These are phyloP conservation scores for Piscicola geometra DNA, from an alignment of 2,888 invertebrate species.

Conservation along the genomic window DNA sequence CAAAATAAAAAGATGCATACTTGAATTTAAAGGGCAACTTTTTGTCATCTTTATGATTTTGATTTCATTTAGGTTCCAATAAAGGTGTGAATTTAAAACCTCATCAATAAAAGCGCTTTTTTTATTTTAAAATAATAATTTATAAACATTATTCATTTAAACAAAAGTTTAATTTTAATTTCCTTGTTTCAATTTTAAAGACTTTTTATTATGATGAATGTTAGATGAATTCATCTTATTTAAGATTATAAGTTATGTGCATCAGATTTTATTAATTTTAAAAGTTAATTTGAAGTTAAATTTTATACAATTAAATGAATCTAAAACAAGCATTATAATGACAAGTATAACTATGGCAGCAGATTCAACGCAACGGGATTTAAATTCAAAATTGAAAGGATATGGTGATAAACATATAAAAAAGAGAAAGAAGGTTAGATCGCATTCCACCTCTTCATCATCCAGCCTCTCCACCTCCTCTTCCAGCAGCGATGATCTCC, in stretches of 20 bases:
- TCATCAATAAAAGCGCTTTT: not conserved
- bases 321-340: slow-evolving; percentile 27
- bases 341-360: slow-evolving; percentile 38
- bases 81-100: not conserved
- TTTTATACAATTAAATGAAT: too few species aligned
- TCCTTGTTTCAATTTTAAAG: too few species aligned
- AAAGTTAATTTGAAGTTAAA: too few species aligned
- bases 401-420: not conserved
- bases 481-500: not conserved
- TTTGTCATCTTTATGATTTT: not conserved
- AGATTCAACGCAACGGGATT: slow-evolving; percentile 36
- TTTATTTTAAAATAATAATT: not conserved
- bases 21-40: not conserved
- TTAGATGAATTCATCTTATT: too few species aligned
- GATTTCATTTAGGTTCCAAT: not conserved
- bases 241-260: too few species aligned
- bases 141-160: too few species aligned
- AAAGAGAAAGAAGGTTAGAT: slow-evolving; percentile 25
- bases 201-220: too few species aligned
- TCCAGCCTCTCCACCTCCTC: not conserved
- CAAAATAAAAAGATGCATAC: not conserved
- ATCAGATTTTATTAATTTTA: too few species aligned
- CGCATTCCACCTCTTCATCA: not conserved
- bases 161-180: too few species aligned
- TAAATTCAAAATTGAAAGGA: not conserved